Percentiles rank a stretch among this genome's conserved stretches.
Conservation (phyloP, 2,888 invertebrate species). For the Eumerus sabulonum region DNA sequence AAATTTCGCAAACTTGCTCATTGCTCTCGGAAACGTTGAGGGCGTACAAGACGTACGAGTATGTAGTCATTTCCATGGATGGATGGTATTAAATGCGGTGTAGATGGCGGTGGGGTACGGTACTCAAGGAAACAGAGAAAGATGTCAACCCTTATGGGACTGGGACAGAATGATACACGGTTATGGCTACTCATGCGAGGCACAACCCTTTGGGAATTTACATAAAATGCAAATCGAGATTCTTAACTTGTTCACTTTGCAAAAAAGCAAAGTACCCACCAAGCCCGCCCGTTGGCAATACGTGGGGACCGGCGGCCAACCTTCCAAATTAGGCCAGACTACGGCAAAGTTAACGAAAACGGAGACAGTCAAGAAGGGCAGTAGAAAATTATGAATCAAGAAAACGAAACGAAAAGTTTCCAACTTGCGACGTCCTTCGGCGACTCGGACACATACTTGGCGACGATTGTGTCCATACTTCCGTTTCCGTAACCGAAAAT, state of each 20-base stretch:
- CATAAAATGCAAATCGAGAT: slow-evolving; percentile 63
- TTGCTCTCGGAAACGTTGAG: slow-evolving; percentile 11
- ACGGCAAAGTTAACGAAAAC: slow-evolving; percentile 22
- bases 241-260: slow-evolving; percentile 14
- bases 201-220: slow-evolving; percentile 59
- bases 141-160: slow-evolving; percentile 33
- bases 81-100: slow-evolving; percentile 18
- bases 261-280: slow-evolving; percentile 35
- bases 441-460: slow-evolving; percentile 42
- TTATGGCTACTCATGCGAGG: slow-evolving; percentile 56
- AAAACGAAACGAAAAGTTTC: slow-evolving; percentile 24
- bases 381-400: slow-evolving; percentile 41
- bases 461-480: slow-evolving; percentile 13
- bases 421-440: slow-evolving; percentile 44
- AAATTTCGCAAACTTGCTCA: slow-evolving; percentile 64
- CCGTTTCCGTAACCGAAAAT: slow-evolving; percentile 46
- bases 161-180: slow-evolving; percentile 45
- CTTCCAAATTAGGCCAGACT: slow-evolving; percentile 63
- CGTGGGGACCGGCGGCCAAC: too few relatives aligned
- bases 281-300: too few relatives aligned
- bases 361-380: slow-evolving; percentile 25
- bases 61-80: neutral
- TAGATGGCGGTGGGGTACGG: neutral
- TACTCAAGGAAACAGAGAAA: slow-evolving; percentile 46
- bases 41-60: neutral